Base-by-base conservation (phyloP, 2,888 invertebrate genomes). In the Aphelenchoides bicaudatus region DNA sequence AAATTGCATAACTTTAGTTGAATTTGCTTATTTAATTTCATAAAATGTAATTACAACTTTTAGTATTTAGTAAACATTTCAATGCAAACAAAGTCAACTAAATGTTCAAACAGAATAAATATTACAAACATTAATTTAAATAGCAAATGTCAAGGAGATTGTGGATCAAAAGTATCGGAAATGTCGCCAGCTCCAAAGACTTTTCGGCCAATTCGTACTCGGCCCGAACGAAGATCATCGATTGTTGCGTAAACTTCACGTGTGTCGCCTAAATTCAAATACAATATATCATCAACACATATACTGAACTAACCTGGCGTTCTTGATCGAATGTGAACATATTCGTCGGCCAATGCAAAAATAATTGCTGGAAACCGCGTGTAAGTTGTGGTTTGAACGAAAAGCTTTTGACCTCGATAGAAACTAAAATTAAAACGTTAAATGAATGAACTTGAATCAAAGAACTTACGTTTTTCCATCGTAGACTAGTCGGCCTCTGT, bases 161-260 rank as follows among this genome's bases (percentile, higher is more conserved):
- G 34, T 34, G 34, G n/a, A 34, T 34, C n/a, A 10, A 34, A 34
- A n/a, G n/a, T 34, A 8, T 34, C 34, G 8, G 8, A 34, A 8
- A 34, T 34, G 8, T 2, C 27, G 43, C 27, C 27, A 13, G 5
- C 19, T 39, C 43, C 27, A 27, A 23, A 34, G 19, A 51, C 30
- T 30, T 53, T 53, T 25, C 53, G 53, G 16, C 50, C 50, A 8
- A 53, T 53, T n/a, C 51, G 19, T n/a, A 53, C 53, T 16, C 53
- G 47, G 10, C 53, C 53, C 19, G 53, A 16, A 4, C 50, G 19
- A 16, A 53, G 50, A 25, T 53, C 53, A 10, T 53, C 53, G 13
- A 53, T 46, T 13, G 53, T 53, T 19, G 53, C 53, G 28, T n/a
- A 53, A 27, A 53, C 53, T 55, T 53, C 52, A 13, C 53, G 19